Conservation (phyloP, 2,888 invertebrate genomes). For the Fragum sueziense region DNA sequence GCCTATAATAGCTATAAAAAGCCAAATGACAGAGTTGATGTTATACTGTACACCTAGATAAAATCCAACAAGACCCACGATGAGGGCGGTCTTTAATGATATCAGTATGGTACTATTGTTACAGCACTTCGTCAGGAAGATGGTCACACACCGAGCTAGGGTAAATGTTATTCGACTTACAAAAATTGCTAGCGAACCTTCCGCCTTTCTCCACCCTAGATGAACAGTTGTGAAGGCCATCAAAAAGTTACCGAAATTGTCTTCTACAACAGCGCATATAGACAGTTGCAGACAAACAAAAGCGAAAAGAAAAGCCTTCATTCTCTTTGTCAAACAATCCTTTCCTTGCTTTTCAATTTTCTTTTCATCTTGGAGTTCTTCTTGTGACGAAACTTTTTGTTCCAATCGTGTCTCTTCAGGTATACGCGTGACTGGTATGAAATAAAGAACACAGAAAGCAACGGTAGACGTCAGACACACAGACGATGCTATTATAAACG, state of each 20-base stretch:
- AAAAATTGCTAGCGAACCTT: neutral
- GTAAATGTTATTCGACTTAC: neutral
- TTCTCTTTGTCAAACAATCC: neutral
- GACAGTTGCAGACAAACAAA: slow-evolving; percentile 2
- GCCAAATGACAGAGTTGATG: neutral
- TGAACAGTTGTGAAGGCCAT: slow-evolving; percentile 1
- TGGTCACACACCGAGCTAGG: neutral
- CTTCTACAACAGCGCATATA: neutral
- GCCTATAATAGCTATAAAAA: neutral
- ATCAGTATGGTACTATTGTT: neutral
- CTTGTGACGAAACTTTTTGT: neutral
- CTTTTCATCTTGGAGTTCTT: neutral
- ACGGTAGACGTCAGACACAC: neutral
- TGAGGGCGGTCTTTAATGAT: neutral
- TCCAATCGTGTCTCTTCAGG: neutral
- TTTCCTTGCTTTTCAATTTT: neutral
- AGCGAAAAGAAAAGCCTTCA: neutral
- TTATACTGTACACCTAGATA: neutral
- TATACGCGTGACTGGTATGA: neutral
- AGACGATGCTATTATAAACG: neutral
- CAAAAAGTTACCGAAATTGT: neutral
- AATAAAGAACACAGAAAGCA: neutral
- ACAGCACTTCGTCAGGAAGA: slow-evolving; percentile 6
- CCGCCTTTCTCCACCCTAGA: neutral
- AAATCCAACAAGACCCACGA: neutral